phyloP scores from a whole-genome alignment of 2,888 invertebrate genomes.

The Lasioglossum zephyrum region DNA sequence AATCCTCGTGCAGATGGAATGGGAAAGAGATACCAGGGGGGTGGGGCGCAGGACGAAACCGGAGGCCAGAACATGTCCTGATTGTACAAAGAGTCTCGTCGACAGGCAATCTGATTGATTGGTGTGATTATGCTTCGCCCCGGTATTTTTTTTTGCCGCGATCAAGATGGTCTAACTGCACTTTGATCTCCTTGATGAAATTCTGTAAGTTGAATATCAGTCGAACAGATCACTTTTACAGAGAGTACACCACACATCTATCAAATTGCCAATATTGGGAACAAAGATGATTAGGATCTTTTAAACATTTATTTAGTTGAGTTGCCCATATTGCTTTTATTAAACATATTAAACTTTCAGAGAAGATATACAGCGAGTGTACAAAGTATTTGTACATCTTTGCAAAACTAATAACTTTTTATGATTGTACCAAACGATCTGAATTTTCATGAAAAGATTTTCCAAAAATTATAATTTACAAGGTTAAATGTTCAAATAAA shows the following conservation, averaged over 20 bases:
- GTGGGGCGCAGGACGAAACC: background rate
- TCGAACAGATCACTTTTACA: background rate
- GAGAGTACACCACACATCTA: background rate
- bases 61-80: conserved; percentile 29
- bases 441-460: too few relatives aligned
- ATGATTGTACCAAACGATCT: too few relatives aligned
- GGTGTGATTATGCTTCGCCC: conserved; percentile 3
- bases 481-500: too few relatives aligned
- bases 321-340: background rate
- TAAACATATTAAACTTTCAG: background rate
- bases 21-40: background rate
- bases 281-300: background rate
- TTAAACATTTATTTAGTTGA: background rate
- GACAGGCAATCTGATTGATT: conserved; percentile 63
- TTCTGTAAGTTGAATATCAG: background rate
- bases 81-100: conserved; percentile 65
- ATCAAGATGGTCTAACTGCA: conserved; percentile 5
- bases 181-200: conserved; percentile 26
- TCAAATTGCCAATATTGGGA: background rate
- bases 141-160: background rate
- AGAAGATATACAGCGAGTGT: background rate
- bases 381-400: too few relatives aligned
- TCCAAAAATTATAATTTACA: too few relatives aligned
- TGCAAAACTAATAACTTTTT: too few relatives aligned
- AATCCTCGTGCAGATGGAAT: background rate